phyloP scores from a whole-genome alignment of 2,797 vertebrate genomes.

The Paedocypris micromegethes region DNA sequence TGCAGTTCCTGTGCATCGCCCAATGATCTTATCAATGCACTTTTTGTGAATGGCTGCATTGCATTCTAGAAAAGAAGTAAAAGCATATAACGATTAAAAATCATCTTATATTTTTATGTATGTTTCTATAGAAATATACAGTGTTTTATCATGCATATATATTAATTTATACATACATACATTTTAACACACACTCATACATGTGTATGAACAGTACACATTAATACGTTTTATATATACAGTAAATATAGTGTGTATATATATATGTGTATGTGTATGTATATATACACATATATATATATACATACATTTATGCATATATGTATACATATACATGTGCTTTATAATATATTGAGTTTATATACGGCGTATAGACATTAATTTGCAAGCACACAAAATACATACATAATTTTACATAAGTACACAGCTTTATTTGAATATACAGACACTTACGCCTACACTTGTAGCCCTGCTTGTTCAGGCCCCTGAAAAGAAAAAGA shows the following conservation, averaged over 20 bases:
- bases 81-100: not conserved
- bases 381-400: too few species aligned
- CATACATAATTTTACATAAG: too few species aligned
- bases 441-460: conserved; percentile 84
- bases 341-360: too few species aligned
- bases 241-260: too few species aligned
- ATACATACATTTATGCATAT: too few species aligned
- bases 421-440: not conserved
- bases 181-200: not conserved
- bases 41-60: conserved; percentile 98
- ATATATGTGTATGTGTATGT: too few species aligned
- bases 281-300: too few species aligned
- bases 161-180: not conserved
- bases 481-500: conserved; percentile 76
- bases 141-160: conserved; percentile 1
- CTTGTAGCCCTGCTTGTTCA: conserved; percentile 98
- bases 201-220: too few species aligned
- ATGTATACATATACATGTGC: too few species aligned
- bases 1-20: conserved; percentile 89
- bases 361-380: too few species aligned
- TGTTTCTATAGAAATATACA: too few species aligned
- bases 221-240: too few species aligned
- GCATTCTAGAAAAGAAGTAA: conserved; percentile 77
- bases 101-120: not conserved
- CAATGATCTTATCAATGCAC: conserved; percentile 95